Evolutionary conservation across 2,113 vertebrate species (phyloP).

Genomic region (Malurus melanocephalus): DNA sequence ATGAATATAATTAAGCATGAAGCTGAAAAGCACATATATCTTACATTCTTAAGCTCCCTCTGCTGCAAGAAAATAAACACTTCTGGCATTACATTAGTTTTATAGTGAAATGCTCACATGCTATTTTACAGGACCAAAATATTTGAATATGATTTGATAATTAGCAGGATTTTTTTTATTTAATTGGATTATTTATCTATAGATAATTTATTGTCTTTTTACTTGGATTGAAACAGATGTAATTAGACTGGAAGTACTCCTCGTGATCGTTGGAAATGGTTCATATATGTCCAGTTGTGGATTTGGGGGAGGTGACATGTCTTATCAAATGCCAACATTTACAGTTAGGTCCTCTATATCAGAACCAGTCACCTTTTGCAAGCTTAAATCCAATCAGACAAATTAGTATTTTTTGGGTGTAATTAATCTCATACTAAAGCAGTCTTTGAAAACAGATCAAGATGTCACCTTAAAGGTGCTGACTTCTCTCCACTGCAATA

Average conservation of each 20-base stretch:
- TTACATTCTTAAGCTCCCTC: neutral
- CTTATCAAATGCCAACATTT: neutral
- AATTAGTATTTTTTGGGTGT: neutral
- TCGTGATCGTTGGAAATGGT: neutral
- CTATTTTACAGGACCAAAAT: neutral
- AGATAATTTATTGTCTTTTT: neutral
- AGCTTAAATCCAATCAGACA: neutral
- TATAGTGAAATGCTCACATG: neutral
- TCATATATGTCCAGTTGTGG: neutral
- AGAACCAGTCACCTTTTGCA: neutral
- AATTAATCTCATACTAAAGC: neutral
- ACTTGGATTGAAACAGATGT: neutral
- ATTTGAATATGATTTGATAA: neutral
- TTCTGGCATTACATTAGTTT: neutral
- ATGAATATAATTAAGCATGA: neutral
- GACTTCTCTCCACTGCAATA: neutral
- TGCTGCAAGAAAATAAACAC: neutral
- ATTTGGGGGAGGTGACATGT: neutral
- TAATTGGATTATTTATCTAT: neutral
- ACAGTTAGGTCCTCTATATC: neutral
- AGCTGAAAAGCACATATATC: neutral
- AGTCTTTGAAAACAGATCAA: neutral
- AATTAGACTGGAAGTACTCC: accelerated
- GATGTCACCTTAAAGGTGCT: neutral
- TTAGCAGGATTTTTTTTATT: neutral